phyloP scores from a whole-genome alignment of 1,140 invertebrate species.

The Tenebrio molitor region DNA sequence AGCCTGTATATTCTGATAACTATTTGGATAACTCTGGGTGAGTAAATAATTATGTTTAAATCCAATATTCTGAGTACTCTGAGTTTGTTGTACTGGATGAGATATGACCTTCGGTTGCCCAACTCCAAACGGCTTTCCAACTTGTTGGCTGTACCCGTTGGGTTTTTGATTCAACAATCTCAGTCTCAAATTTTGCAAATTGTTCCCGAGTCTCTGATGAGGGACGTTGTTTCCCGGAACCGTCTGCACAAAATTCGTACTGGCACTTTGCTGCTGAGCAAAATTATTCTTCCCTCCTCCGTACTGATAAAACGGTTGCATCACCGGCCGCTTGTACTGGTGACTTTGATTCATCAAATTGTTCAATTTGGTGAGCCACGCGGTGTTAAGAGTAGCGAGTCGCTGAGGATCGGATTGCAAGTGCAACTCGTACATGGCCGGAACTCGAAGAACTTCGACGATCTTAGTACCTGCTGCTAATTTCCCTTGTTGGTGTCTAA shows the following conservation, averaged over 20 bases:
- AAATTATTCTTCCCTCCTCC: not conserved
- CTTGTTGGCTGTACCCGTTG: not conserved
- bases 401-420: slow-evolving; percentile 16
- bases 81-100: not conserved
- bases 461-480: not conserved
- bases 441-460: slow-evolving; percentile 18
- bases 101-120: not conserved
- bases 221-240: not conserved
- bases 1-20: too few species aligned
- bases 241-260: not conserved
- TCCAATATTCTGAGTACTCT: not conserved
- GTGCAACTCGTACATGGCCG: slow-evolving; percentile 8
- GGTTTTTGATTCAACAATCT: not conserved
- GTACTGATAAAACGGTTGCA: not conserved
- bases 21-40: not conserved
- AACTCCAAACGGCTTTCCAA: not conserved
- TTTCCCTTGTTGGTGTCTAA: not conserved
- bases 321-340: not conserved
- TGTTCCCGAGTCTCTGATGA: not conserved
- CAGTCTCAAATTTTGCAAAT: not conserved
- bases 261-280: not conserved
- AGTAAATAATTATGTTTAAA: slow-evolving; percentile 1
- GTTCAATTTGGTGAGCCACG: slow-evolving; percentile 1
- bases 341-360: not conserved
- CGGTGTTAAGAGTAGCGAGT: slow-evolving; percentile 1